A percentile compares a stretch with the other conserved stretches of the same genome.
Evolutionary conservation across 2,888 invertebrate species (phyloP).

Genomic region (Pseudococcus longispinus): DNA sequence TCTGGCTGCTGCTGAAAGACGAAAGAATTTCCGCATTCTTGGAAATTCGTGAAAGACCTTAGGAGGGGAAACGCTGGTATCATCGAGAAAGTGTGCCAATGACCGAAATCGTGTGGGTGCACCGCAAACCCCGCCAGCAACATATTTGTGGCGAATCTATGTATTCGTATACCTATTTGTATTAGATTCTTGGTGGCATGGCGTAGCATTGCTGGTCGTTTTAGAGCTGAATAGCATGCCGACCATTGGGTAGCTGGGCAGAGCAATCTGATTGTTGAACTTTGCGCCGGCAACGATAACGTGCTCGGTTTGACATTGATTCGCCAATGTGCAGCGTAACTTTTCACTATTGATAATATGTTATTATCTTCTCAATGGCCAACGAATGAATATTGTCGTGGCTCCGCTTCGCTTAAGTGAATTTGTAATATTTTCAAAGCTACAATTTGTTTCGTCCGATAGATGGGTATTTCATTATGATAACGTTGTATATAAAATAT

Average conservation of each 20-base stretch:
- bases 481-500: not conserved
- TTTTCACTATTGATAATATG: slow-evolving; percentile 31
- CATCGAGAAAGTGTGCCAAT: slow-evolving; percentile 12
- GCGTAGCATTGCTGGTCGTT: not conserved
- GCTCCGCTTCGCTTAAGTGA: not conserved
- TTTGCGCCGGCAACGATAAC: not conserved
- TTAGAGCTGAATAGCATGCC: not conserved
- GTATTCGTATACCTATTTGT: not conserved
- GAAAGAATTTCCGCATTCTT: slow-evolving; percentile 29
- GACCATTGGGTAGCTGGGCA: not conserved
- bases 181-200: not conserved
- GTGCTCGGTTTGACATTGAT: slow-evolving; percentile 27
- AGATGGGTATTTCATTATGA: not conserved
- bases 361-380: slow-evolving; percentile 29
- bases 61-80: not conserved
- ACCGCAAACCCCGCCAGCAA: not conserved
- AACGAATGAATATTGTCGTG: not conserved
- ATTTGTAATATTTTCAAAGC: not conserved
- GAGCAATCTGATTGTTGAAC: slow-evolving; percentile 7
- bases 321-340: slow-evolving; percentile 17
- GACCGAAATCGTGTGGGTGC: slow-evolving; percentile 3
- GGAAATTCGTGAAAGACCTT: not conserved
- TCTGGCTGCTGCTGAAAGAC: not conserved
- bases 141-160: not conserved
- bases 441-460: not conserved